Conservation (phyloP, 1,140 invertebrate genomes). For the Leptoteleia sp. region DNA sequence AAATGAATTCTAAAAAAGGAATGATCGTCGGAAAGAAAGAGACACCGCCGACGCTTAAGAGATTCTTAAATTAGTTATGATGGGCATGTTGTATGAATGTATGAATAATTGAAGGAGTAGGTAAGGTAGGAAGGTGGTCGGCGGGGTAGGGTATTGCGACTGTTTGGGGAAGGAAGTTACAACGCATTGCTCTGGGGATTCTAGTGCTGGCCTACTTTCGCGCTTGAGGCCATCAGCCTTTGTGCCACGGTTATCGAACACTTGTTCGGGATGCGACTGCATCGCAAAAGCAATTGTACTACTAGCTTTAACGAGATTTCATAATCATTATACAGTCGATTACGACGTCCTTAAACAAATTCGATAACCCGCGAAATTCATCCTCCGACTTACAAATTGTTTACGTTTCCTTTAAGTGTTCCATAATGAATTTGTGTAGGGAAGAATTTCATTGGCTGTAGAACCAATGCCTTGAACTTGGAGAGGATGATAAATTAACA, state of each 20-base stretch:
- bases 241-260: slow-evolving; percentile 76
- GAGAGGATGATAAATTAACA: too few species aligned
- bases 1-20: too few species aligned
- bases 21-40: too few species aligned
- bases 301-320: slow-evolving; percentile 21
- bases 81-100: too few species aligned
- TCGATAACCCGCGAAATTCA: background rate
- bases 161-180: slow-evolving; percentile 36
- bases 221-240: slow-evolving; percentile 74
- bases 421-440: too few species aligned
- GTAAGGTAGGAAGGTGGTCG: slow-evolving; percentile 13
- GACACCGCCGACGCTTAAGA: too few species aligned
- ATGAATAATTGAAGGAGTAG: background rate
- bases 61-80: too few species aligned
- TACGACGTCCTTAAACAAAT: slow-evolving; percentile 8
- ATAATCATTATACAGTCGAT: slow-evolving; percentile 20
- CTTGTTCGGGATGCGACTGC: slow-evolving; percentile 67
- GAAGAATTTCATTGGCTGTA: too few species aligned
- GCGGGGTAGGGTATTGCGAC: slow-evolving; percentile 19
- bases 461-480: too few species aligned
- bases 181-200: slow-evolving; percentile 22
- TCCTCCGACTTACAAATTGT: background rate
- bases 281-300: slow-evolving; percentile 24
- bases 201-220: slow-evolving; percentile 75
- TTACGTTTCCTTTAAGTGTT: too few species aligned